Base-by-base conservation (phyloP, 2,888 invertebrate genomes). In the Erebia epiphron region DNA sequence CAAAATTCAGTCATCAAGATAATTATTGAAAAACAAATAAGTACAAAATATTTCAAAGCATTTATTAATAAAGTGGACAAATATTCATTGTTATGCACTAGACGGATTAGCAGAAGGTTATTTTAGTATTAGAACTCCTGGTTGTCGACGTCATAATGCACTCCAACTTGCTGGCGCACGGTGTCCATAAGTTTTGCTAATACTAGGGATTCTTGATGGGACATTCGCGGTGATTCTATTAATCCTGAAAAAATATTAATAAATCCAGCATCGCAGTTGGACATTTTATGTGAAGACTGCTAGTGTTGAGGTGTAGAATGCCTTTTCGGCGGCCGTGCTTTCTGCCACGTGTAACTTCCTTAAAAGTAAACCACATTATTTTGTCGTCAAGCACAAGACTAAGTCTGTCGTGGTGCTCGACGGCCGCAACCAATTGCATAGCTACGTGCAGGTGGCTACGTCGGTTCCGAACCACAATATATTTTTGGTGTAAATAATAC, bases 181-280 rank as follows among this genome's bases (percentile, higher is more conserved):
- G 94, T 93, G 80, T 97, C 97, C 89, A 96, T 95, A 14, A 97
- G 92, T 77, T 95, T 94, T 0, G 97, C 96, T 68, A 97, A 86
- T 14, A 94, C 81, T 50, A 97, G 88, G 68, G 96, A 96, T 62
- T 96, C 95, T 18, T 94, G 91, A 76, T 95, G 96, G 5, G 95
- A 85, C 80, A 97, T 94, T 57, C 90, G 89, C 0, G 95, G 94
- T 68, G 96, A 96, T 86, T 97, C 96, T 57, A 93, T 83, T 63
- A 95, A 86, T 35, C 96, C 96, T 94, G 86, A n/a, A 79, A 81
- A 69, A 60, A 18, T 9, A 56, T 13, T 13, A 56, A 56, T 10
- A 21, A 56, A 13, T 21, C 5, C 26, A 21, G 10, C 18, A 18
- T 54, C 35, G 35, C 35, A 35, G 35, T 35, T 35, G 35, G 35